Conservation (phyloP, 2,797 vertebrate genomes). For the Natrix natrix region DNA sequence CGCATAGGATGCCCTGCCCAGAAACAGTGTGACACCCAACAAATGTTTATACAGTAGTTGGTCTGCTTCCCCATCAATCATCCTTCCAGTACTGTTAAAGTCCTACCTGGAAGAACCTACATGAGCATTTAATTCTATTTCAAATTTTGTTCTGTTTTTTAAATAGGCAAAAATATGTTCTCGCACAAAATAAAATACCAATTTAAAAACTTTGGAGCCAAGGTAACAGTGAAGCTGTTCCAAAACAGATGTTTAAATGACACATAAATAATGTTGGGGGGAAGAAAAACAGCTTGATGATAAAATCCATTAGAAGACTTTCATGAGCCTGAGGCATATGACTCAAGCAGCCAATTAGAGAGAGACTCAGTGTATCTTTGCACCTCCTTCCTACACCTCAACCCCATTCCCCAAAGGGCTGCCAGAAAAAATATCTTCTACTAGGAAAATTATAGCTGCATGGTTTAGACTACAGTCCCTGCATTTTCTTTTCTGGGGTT, state of each 20-base stretch:
- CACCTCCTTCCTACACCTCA: background rate
- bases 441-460: background rate
- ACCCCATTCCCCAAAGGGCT: background rate
- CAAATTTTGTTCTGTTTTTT: background rate
- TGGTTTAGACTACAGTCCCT: background rate
- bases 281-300: background rate
- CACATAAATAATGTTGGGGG: background rate
- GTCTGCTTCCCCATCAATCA: background rate
- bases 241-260: background rate
- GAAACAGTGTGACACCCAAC: background rate
- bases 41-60: background rate
- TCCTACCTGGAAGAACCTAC: background rate
- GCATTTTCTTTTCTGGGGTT: background rate
- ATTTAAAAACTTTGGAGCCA: background rate
- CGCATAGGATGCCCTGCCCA: background rate
- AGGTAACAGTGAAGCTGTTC: background rate
- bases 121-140: background rate
- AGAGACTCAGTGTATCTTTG: background rate
- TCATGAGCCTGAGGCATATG: background rate
- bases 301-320: background rate
- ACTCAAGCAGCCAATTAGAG: background rate
- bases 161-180: background rate
- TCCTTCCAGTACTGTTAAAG: background rate
- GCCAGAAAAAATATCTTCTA: background rate
- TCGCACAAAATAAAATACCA: background rate